Percentiles rank a stretch among this genome's conserved stretches.
These are phyloP conservation scores for Orchesella flavescens DNA, from an alignment of 2,888 invertebrate genomes.

Conservation along the genomic window DNA sequence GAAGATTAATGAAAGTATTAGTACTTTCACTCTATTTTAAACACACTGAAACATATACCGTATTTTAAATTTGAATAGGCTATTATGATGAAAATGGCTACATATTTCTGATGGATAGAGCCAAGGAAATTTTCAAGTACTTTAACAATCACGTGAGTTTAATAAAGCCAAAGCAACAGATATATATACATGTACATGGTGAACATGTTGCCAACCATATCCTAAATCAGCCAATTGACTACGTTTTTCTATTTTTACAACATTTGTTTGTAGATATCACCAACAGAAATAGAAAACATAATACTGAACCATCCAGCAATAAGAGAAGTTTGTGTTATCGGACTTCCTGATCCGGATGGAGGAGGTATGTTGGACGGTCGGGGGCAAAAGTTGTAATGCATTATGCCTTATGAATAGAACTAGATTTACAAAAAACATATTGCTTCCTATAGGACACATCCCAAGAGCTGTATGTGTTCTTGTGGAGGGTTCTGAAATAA, in stretches of 20 bases:
- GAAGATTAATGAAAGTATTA: background rate
- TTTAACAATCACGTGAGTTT: constrained; percentile 65
- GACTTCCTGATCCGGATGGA: constrained; percentile 67
- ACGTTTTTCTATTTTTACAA: too few species aligned
- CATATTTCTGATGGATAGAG: constrained; percentile 67
- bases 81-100: constrained; percentile 68
- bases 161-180: too few species aligned
- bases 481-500: constrained; percentile 17
- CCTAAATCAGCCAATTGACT: too few species aligned
- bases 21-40: too few species aligned
- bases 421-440: too few species aligned
- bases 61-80: constrained; percentile 21
- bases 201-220: too few species aligned
- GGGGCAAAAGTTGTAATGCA: too few species aligned
- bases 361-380: too few species aligned
- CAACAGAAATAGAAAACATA: constrained; percentile 62
- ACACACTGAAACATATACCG: too few species aligned
- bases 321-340: constrained; percentile 67
- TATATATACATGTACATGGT: too few species aligned
- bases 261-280: constrained; percentile 33
- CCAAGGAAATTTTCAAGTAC: constrained; percentile 71
- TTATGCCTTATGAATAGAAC: too few species aligned
- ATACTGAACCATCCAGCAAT: constrained; percentile 53
- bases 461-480: constrained; percentile 69
- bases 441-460: constrained; percentile 59